Percentiles rank a stretch among this genome's conserved stretches.
These are phyloP conservation scores for Falco columbarius DNA, from an alignment of 2,797 vertebrate species.

Conservation along the genomic window DNA sequence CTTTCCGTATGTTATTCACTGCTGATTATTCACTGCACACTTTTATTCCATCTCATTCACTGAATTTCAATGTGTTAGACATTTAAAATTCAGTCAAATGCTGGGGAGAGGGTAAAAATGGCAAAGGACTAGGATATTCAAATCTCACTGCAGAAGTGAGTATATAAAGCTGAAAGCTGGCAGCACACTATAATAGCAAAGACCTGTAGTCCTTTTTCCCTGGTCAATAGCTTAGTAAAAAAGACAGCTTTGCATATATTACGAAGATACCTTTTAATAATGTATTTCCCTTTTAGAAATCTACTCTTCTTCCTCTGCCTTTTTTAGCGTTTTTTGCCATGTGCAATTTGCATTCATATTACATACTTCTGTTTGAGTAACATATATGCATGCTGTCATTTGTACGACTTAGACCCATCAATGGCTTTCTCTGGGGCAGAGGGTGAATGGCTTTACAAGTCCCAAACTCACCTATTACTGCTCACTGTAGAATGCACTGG, in stretches of 20 bases:
- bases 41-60: slow-evolving; percentile 56
- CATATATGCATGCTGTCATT: not conserved
- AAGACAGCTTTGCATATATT: slow-evolving; percentile 49
- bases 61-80: slow-evolving; percentile 65
- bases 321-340: not conserved
- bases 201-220: not conserved
- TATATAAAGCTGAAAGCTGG: slow-evolving; percentile 51
- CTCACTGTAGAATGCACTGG: not conserved
- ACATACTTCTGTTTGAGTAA: not conserved
- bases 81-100: slow-evolving; percentile 47
- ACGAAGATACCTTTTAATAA: slow-evolving; percentile 1
- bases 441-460: not conserved
- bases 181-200: not conserved
- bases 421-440: not conserved
- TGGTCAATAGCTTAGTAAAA: slow-evolving; percentile 39
- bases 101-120: slow-evolving; percentile 35
- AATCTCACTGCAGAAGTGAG: slow-evolving; percentile 14
- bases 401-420: not conserved
- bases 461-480: not conserved
- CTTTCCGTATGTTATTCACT: slow-evolving; percentile 65
- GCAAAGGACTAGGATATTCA: slow-evolving; percentile 45
- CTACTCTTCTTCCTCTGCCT: not conserved
- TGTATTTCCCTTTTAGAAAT: not conserved
- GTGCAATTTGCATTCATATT: not conserved
- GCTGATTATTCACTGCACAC: slow-evolving; percentile 68